Evolutionary conservation across 2,888 invertebrate genomes (phyloP), one percentile per base, ranked within the genome.

Genomic region (Corbicula japonica): DNA sequence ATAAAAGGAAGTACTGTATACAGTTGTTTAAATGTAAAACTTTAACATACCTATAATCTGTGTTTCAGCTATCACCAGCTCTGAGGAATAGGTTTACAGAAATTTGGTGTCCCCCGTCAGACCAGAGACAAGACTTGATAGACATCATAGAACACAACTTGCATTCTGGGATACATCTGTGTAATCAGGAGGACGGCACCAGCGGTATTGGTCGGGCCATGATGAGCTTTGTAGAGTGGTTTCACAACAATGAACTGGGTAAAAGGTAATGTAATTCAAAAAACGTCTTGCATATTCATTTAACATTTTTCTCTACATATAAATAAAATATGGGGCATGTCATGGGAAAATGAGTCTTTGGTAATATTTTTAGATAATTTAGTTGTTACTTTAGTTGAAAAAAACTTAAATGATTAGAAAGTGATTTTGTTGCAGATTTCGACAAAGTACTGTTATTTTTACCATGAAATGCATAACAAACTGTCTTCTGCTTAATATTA

Each of bases 41-140:
- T 38, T 12, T 38, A 8, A 12, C 41, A 38, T 38, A 38, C 8
- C 18, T 15, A 38, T 38, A 38, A 38, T 38, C 41, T 38, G 10
- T 12, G 50, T 88, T 92, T 21, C 87, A 95, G 95, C 94, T 99
- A 12, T 99, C 99, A 0, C 99, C 99, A 0, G 99, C 99, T 0
- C 94, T 99, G 62, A 95, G 99, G 63, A 99, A 99, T 94, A 96
- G 99, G 60, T 98, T 99, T 89, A 99, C 99, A 0, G 99, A 99
- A 94, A 98, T 99, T 91, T 99, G 99, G 99, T 99, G 99, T 91
- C 97, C 97, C 71, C 91, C 87, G 61, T 87, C 87, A 32, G 77
- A 70, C 41, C 80, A 87, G 21, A 94, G 95, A 66, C 94, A 95
- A 18, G 99, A 99, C 93, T 94, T 98, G 48, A 94, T 96, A 18